Percentiles rank a stretch among this genome's conserved stretches.
phyloP scores from a whole-genome alignment of 1,140 invertebrate species.

The Heliconius eleuchia region DNA sequence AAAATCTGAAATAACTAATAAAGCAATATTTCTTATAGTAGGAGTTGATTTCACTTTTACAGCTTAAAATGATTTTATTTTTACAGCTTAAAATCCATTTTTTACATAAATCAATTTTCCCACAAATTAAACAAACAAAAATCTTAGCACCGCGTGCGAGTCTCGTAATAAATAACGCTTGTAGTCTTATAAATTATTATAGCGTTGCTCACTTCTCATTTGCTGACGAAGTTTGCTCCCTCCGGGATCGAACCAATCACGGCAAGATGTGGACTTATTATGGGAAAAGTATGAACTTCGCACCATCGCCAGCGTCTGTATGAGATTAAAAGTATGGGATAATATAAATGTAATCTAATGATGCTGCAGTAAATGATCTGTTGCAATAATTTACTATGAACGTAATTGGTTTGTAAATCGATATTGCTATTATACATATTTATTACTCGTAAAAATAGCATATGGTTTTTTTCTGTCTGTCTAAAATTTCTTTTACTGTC shows the following conservation, averaged over 20 bases:
- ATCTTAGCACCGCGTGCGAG: slow-evolving; percentile 10
- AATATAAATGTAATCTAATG: background rate
- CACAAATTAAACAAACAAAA: slow-evolving; percentile 18
- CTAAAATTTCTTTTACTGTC: too few relatives aligned
- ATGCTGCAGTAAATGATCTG: background rate
- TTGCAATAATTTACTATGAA: background rate
- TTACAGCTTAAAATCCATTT: too few relatives aligned
- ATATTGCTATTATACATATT: too few relatives aligned
- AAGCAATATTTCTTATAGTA: too few relatives aligned
- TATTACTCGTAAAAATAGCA: too few relatives aligned
- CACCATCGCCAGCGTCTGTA: background rate
- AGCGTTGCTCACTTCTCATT: slow-evolving; percentile 76
- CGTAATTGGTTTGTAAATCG: background rate
- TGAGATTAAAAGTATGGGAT: background rate
- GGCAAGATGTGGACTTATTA: slow-evolving; percentile 72
- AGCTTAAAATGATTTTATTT: too few relatives aligned
- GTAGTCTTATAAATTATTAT: slow-evolving; percentile 77
- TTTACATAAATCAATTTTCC: background rate
- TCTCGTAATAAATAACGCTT: slow-evolving; percentile 71
- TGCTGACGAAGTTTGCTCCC: slow-evolving; percentile 74
- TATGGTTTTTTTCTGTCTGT: too few relatives aligned
- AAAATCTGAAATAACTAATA: too few relatives aligned
- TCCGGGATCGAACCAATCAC: slow-evolving; percentile 71
- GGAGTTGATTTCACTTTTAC: too few relatives aligned
- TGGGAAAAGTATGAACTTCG: slow-evolving; percentile 61